Conservation (phyloP, 2,888 invertebrate species). For the Blera fallax region DNA sequence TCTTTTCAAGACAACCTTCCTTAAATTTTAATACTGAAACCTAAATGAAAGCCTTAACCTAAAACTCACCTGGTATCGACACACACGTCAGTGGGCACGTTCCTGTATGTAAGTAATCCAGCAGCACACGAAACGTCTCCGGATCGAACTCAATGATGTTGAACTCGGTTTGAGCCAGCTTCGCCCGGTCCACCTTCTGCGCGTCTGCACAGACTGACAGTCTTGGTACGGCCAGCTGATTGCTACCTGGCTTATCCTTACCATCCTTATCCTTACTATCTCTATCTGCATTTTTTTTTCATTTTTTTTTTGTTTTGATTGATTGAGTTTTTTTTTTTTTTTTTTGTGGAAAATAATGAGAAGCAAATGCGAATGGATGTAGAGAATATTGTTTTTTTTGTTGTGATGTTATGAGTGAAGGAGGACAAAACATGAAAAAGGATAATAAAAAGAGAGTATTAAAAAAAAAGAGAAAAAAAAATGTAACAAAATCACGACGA, state of each 20-base stretch:
- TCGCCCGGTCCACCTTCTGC: constrained; percentile 95
- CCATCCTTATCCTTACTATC: constrained; percentile 90
- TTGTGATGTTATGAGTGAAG: constrained; percentile 20
- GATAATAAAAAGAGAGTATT: constrained; percentile 31
- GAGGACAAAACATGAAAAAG: constrained; percentile 45
- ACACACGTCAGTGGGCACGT: constrained; percentile 95
- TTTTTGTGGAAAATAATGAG: constrained; percentile 45
- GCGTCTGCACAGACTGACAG: constrained; percentile 96
- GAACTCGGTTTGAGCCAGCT: constrained; percentile 96
- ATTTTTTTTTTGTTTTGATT: constrained; percentile 54
- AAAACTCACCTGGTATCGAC: constrained; percentile 89
- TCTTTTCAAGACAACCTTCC: too few species aligned
- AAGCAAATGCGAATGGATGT: constrained; percentile 63
- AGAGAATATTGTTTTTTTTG: constrained; percentile 46
- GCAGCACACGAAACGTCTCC: constrained; percentile 93
- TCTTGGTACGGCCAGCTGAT: constrained; percentile 91
- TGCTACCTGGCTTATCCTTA: constrained; percentile 88
- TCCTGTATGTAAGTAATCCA: constrained; percentile 96
- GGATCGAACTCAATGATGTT: constrained; percentile 97
- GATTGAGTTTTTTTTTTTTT: constrained; percentile 21
- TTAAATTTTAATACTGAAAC: neutral
- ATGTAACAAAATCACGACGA: constrained; percentile 25
- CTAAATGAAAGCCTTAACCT: neutral
- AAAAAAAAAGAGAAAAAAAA: constrained; percentile 13
- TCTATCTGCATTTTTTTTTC: constrained; percentile 84